These are phyloP conservation scores for Tricholaema leucomelas DNA, from an alignment of 2,113 vertebrate genomes.

Conservation along the genomic window DNA sequence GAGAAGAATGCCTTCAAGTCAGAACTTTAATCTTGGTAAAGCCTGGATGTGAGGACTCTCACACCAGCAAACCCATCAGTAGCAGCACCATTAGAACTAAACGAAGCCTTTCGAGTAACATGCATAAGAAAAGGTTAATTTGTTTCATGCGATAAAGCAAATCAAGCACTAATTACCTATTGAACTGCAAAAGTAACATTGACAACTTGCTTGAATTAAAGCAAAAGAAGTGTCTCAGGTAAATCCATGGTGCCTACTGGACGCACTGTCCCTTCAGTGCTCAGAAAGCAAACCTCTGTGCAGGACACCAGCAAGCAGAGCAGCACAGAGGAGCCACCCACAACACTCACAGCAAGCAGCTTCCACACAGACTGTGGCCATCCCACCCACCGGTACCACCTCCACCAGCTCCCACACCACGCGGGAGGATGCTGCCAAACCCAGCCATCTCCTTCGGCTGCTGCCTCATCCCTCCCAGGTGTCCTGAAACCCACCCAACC, in stretches of 20 bases:
- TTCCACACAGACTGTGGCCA: fast-evolving
- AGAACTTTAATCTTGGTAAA: background rate
- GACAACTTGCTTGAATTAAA: background rate
- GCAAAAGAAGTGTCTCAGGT: background rate
- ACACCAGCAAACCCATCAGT: background rate
- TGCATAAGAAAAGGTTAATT: background rate
- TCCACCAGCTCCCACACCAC: background rate
- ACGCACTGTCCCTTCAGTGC: background rate
- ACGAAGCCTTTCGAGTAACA: background rate
- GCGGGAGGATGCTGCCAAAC: background rate
- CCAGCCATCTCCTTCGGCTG: background rate
- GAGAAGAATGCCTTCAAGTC: background rate
- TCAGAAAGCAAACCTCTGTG: background rate
- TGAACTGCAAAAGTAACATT: background rate
- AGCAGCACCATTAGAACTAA: background rate
- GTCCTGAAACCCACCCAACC: background rate
- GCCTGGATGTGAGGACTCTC: background rate
- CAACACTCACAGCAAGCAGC: background rate
- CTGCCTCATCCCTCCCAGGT: background rate
- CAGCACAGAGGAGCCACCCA: background rate
- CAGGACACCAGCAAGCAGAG: background rate
- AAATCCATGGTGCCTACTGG: background rate
- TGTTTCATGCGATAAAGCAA: slow-evolving; percentile 4
- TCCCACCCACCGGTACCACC: background rate
- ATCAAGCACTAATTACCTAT: background rate